These are phyloP conservation scores for Agelas oroides DNA, from an alignment of 37 sponge, comb jelly and placozoan genomes.

Conservation along the genomic window DNA sequence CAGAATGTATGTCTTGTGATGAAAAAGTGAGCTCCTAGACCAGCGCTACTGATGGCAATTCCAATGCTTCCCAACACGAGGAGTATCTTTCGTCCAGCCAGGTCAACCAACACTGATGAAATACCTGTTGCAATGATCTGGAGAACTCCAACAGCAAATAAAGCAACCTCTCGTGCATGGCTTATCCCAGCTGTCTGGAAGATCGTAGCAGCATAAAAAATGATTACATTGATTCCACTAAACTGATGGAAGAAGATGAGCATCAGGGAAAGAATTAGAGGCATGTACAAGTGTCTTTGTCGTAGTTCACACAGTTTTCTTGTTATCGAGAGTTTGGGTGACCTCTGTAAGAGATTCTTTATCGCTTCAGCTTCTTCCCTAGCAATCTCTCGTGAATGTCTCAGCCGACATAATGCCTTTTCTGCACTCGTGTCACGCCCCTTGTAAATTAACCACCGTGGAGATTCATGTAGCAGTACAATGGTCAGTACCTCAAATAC, in stretches of 20 bases:
- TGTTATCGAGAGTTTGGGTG: no score
- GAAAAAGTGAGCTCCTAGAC: conserved; percentile 51
- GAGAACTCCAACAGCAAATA: conserved; percentile 33
- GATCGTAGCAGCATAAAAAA: conserved; percentile 49
- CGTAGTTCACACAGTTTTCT: no score
- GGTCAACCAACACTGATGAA: conserved; percentile 38
- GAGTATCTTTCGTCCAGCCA: conserved; percentile 64
- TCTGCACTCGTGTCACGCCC: background rate
- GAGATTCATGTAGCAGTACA: background rate
- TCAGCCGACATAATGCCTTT: background rate
- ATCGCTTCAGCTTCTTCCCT: background rate
- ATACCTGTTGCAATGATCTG: conserved; percentile 19
- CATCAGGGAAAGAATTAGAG: background rate
- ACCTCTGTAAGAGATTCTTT: background rate
- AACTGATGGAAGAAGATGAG: conserved; percentile 52
- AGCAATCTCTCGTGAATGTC: background rate
- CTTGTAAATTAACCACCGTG: background rate
- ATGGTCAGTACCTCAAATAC: background rate
- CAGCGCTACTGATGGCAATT: conserved; percentile 24
- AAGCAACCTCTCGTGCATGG: conserved; percentile 6
- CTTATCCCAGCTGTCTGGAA: conserved; percentile 37
- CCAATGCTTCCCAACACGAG: conserved; percentile 40
- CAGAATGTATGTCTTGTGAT: conserved; percentile 16
- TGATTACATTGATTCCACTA: conserved; percentile 55
- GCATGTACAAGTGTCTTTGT: no score